Percentiles rank a stretch among this genome's conserved stretches.
Evolutionary conservation across 2,797 vertebrate genomes (phyloP).

Genomic region (Sus cebifrons): DNA sequence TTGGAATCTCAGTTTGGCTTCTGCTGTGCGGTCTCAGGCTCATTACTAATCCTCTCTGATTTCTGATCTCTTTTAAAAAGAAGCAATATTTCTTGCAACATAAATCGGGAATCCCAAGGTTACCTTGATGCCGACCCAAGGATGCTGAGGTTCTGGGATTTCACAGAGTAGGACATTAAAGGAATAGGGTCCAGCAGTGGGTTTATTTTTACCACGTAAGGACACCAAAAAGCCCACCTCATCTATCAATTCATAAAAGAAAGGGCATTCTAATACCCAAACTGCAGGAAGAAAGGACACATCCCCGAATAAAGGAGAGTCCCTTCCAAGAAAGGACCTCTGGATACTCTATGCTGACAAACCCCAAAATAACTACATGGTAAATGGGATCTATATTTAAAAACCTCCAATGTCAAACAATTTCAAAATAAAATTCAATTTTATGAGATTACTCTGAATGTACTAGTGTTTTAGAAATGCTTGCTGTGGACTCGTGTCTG

Average conservation of each 20-base stretch:
- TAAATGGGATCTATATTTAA: constrained; percentile 32
- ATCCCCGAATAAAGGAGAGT: not conserved
- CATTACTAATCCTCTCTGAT: not conserved
- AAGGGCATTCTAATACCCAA: not conserved
- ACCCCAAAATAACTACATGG: not conserved
- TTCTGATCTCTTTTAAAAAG: not conserved
- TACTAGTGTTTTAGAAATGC: not conserved
- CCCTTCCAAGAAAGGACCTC: constrained; percentile 25
- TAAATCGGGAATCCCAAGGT: not conserved
- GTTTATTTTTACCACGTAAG: constrained; percentile 53
- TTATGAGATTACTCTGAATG: constrained; percentile 19
- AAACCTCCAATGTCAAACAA: not conserved
- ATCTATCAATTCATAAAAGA: constrained; percentile 28
- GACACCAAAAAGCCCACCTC: not conserved
- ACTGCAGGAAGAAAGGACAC: not conserved
- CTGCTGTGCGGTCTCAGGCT: not conserved
- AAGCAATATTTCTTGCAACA: not conserved
- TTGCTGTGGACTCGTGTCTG: not conserved
- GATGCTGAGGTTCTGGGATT: not conserved
- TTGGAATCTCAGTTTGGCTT: not conserved
- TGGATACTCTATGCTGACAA: not conserved
- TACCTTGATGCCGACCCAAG: not conserved
- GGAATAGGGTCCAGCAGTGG: not conserved
- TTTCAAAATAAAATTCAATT: constrained; percentile 68
- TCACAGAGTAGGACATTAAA: not conserved